These are phyloP conservation scores for Melipona quadrifasciata DNA, from an alignment of 1,140 invertebrate genomes.

Conservation along the genomic window DNA sequence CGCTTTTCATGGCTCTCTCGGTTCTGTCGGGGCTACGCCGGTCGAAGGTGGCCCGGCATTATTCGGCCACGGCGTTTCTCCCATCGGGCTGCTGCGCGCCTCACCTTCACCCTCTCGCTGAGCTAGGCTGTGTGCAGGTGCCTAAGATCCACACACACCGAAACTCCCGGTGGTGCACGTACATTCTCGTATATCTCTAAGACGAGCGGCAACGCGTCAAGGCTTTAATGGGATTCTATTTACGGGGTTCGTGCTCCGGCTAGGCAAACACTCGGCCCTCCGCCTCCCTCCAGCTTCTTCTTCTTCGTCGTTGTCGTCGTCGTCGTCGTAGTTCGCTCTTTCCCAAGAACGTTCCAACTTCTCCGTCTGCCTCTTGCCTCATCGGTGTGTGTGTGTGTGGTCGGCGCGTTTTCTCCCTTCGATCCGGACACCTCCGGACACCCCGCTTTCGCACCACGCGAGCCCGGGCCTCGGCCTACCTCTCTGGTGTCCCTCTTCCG, in stretches of 20 bases:
- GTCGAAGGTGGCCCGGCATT: constrained; percentile 23
- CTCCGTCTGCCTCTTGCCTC: constrained; percentile 26
- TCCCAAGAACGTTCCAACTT: neutral
- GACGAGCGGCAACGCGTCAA: constrained; percentile 71
- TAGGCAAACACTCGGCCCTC: constrained; percentile 75
- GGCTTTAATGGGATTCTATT: constrained; percentile 80
- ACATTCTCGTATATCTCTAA: constrained; percentile 43
- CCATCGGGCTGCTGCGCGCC: neutral
- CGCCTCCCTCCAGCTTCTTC: constrained; percentile 13
- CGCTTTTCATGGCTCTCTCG: constrained; percentile 37
- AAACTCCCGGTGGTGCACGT: constrained; percentile 6
- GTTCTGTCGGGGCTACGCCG: constrained; percentile 3
- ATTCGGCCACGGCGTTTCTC: constrained; percentile 53
- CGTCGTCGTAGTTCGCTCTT: constrained; percentile 10
- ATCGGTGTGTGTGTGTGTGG: too few relatives aligned
- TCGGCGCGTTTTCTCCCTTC: constrained; percentile 12
- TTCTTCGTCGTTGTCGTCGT: constrained; percentile 2
- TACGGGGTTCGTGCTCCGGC: constrained; percentile 77
- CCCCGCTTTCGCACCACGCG: neutral
- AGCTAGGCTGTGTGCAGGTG: constrained; percentile 33
- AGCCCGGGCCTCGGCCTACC: constrained; percentile 8
- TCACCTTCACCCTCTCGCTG: neutral
- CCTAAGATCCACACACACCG: constrained; percentile 27
- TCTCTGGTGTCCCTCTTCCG: constrained; percentile 13
- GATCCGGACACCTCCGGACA: neutral